phyloP scores from a whole-genome alignment of 2,113 vertebrate species.

The Calonectris borealis region DNA sequence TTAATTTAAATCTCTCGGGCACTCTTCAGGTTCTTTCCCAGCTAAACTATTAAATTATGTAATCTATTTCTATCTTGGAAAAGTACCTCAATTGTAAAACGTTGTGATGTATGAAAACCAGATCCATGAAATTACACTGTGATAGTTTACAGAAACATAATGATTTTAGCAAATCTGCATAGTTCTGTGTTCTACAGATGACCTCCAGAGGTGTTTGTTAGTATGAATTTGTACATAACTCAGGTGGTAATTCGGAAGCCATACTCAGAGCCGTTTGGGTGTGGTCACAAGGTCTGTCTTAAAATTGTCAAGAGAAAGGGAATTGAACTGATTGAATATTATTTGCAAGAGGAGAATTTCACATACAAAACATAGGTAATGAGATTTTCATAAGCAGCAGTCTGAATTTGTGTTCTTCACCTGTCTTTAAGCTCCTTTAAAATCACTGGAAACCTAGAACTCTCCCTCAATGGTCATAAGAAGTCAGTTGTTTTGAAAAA shows the following conservation, averaged over 20 bases:
- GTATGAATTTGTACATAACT: background rate
- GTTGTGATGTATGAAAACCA: slow-evolving; percentile 63
- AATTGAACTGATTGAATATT: background rate
- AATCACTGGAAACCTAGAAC: background rate
- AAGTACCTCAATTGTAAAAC: slow-evolving; percentile 55
- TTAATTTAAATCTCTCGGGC: slow-evolving; percentile 54
- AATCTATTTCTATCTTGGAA: slow-evolving; percentile 58
- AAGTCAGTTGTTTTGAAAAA: background rate
- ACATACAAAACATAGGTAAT: background rate
- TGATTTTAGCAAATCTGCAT: slow-evolving; percentile 51
- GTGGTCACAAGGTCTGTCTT: background rate
- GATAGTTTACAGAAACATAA: slow-evolving; percentile 41
- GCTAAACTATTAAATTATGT: slow-evolving; percentile 59
- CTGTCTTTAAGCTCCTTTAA: background rate
- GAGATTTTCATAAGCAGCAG: background rate
- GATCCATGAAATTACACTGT: slow-evolving; percentile 43
- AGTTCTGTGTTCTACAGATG: background rate
- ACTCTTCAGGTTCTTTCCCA: slow-evolving; percentile 16
- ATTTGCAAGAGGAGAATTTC: background rate
- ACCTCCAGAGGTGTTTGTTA: background rate
- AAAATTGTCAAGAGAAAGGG: background rate
- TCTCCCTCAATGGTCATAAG: background rate
- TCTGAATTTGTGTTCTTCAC: background rate
- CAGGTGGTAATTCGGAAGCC: background rate
- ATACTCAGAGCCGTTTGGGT: background rate